Base-by-base conservation (phyloP, 2,888 invertebrate species). In the Eurois occulta region DNA sequence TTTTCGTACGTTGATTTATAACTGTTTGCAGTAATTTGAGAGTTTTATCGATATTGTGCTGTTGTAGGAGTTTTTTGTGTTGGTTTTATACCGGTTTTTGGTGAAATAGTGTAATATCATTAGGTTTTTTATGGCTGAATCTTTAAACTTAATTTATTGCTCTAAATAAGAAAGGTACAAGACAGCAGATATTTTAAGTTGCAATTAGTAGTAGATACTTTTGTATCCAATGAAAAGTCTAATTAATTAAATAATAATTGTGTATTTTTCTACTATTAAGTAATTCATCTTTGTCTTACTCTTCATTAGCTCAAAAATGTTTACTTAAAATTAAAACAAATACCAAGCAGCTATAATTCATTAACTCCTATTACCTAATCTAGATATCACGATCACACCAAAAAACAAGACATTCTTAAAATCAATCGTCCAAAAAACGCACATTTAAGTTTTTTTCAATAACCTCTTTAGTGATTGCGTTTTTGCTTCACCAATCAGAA, bases 21-120 rank as follows among this genome's bases (percentile, higher is more conserved):
- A 93, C 94, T 96, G 96, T 96, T 96, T 96, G 94, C 91, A 92
- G 96, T 96, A 96, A 96, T 96, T 96, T 96, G 95, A 96, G 95
- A 96, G 87, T 95, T 95, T 95, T 96, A 96, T 94, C 92, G 93
- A 92, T 90, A 91, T 92, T 92, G 88, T 91, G 77, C 91, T 88
- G 91, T 94, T 93, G 94, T 95, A 91, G 92, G 94, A 87, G 94
- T 92, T 88, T 85, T 91, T 91, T 88, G 86, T 90, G 88, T 84
- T 91, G 90, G 91, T 94, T 94, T 92, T 92, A 91, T 95, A 95
- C 96, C 95, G 95, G 95, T 93, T 94, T 91, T 85, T 80, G 78
- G 75, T 85, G 86, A 90, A 91, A 91, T 72, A 87, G 78, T 83
- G 88, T 82, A 79, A 80, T 86, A 82, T 90, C 88, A 90, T 91